These are phyloP conservation scores for Megalopta genalis DNA, from an alignment of 1,140 invertebrate genomes.

Conservation along the genomic window DNA sequence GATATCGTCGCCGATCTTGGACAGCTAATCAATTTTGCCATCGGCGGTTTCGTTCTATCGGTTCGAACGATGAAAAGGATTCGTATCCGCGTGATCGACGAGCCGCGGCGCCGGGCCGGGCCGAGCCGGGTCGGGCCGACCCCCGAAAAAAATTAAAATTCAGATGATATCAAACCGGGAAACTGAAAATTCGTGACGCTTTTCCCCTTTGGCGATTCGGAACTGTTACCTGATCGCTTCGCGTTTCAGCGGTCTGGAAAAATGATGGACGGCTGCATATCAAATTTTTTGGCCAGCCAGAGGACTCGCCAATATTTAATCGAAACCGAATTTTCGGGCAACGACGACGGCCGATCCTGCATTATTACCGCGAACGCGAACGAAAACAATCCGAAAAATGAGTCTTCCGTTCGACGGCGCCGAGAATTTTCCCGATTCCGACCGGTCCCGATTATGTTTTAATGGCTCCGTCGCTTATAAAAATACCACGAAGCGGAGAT, in stretches of 20 bases:
- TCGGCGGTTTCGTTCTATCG: too few species aligned
- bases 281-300: background rate
- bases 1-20: too few species aligned
- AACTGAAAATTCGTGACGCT: background rate
- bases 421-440: too few species aligned
- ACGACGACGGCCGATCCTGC: background rate
- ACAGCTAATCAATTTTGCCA: too few species aligned
- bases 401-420: too few species aligned
- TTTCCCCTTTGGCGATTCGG: background rate
- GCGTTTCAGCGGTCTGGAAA: background rate
- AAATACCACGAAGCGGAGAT: too few species aligned
- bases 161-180: background rate
- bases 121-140: background rate
- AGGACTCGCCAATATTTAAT: background rate
- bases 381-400: background rate
- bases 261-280: background rate
- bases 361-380: background rate
- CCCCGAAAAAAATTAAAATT: constrained; percentile 1
- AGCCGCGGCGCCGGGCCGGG: background rate
- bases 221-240: constrained; percentile 3
- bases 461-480: too few species aligned
- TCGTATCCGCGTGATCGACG: background rate
- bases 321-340: background rate
- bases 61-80: background rate
- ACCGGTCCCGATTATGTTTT: too few species aligned